Base-by-base conservation (phyloP, 2,113 vertebrate species). In the Epinephelus moara region DNA sequence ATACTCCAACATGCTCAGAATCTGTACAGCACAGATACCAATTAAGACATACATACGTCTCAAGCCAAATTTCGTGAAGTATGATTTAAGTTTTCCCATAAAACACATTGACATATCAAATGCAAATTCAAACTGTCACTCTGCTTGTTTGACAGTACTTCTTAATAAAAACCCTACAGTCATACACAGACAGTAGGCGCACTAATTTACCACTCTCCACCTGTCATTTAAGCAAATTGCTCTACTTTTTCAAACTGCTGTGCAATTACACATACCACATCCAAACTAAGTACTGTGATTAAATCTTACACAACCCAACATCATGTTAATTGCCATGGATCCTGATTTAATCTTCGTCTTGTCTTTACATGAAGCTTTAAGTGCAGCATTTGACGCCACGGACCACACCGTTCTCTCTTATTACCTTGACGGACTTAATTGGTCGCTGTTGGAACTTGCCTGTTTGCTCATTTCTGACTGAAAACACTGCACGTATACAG, bases 311-410 rank as follows among this genome's bases (percentile, higher is more conserved):
- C 70, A 89, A 49, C 61, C 33, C 49, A 60, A 42, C 19, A 63
- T 23, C 17, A 61, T 53, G 47, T 67, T 53, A 27, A 71, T 8
- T 10, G 1, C 14, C 4, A 52, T 27, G 15, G 25, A 47, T 74
- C 50, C n/a, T 52, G 37, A n/a, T 59, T 42, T 37, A 30, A 80
- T 73, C 52, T 49, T 47, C 15, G n/a, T 64, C 70, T 61, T 69
- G 81, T 69, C 71, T 56, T 68, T 18, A 60, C 77, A 76, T 71
- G 76, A 71, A 10, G 42, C 42, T 70, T 25, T n/a, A 2, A 61
- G 30, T 10, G 12, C 15, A 13, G 10, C 37, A 15, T 25, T 42
- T 50, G 2, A 56, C 4, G 4, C 8, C 12, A 15, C 14, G 12
- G 3, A 42, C n/a, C 50, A 8, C 23, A n/a, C 7, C 6, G 12